These are phyloP conservation scores for Scytalopus superciliaris DNA, from an alignment of 2,113 vertebrate genomes.

Conservation along the genomic window DNA sequence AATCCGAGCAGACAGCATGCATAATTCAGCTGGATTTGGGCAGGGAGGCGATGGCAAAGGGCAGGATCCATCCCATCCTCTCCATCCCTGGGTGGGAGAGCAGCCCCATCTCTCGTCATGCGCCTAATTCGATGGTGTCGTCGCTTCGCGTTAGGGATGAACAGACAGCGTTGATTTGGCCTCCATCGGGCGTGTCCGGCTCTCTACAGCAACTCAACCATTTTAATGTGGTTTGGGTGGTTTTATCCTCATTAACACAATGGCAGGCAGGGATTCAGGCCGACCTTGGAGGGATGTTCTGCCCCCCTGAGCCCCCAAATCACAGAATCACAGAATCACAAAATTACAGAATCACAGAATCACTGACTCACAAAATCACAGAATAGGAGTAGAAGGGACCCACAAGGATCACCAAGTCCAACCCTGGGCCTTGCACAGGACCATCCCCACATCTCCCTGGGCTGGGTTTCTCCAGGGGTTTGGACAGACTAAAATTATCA, in stretches of 20 bases:
- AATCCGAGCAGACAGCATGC: background rate
- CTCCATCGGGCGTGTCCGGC: fast-evolving
- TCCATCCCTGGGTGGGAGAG: background rate
- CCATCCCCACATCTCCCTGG: background rate
- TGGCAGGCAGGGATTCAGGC: background rate
- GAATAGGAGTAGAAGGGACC: background rate
- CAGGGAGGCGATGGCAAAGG: background rate
- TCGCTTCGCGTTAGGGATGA: background rate
- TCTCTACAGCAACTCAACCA: background rate
- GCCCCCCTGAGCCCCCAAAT: background rate
- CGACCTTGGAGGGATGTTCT: background rate
- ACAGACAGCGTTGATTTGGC: fast-evolving
- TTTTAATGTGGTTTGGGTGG: background rate
- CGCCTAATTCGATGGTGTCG: background rate
- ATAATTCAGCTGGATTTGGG: background rate
- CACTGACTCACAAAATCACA: too few species aligned
- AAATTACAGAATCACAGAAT: too few species aligned
- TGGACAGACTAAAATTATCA: background rate
- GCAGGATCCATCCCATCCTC: background rate
- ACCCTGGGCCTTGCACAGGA: background rate
- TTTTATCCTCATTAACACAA: background rate
- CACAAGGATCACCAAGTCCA: background rate
- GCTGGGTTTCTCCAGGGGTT: background rate
- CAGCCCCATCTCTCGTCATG: fast-evolving
- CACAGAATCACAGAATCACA: background rate